phyloP scores from a whole-genome alignment of 2,888 invertebrate species.

The Drosophila vallismaia region DNA sequence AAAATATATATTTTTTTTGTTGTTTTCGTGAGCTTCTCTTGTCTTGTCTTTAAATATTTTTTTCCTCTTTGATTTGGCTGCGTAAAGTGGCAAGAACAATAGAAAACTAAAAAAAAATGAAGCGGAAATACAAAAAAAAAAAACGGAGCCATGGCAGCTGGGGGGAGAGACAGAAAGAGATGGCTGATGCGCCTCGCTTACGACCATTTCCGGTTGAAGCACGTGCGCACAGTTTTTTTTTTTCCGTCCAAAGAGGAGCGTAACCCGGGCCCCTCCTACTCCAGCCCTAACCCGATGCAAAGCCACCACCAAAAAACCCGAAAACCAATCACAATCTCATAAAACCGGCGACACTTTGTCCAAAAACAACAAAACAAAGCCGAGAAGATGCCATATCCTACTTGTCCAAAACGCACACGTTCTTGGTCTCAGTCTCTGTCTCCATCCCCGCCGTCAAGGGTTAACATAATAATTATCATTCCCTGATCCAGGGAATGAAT shows the following conservation, averaged over 20 bases:
- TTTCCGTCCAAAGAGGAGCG: constrained; percentile 31
- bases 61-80: constrained; percentile 57
- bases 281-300: constrained; percentile 33
- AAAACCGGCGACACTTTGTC: constrained; percentile 47
- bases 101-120: constrained; percentile 45
- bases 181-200: constrained; percentile 76
- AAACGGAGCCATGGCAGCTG: constrained; percentile 38
- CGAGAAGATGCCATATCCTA: constrained; percentile 43
- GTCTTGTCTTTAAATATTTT: constrained; percentile 17
- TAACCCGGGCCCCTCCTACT: constrained; percentile 19
- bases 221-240: constrained; percentile 68
- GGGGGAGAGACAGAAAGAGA: constrained; percentile 17
- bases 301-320: constrained; percentile 46
- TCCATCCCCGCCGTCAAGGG: constrained; percentile 59
- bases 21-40: constrained; percentile 21
- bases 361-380: constrained; percentile 32
- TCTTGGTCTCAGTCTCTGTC: constrained; percentile 39
- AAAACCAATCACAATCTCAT: constrained; percentile 49
- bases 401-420: constrained; percentile 81
- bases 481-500: constrained; percentile 25
- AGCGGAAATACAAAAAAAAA: constrained; percentile 70
- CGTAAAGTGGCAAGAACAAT: constrained; percentile 81
- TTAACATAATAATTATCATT: constrained; percentile 72
- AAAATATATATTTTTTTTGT: constrained; percentile 27
- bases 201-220: constrained; percentile 82